Conservation (phyloP, 2,113 vertebrate species). For the Fukomys damarensis region DNA sequence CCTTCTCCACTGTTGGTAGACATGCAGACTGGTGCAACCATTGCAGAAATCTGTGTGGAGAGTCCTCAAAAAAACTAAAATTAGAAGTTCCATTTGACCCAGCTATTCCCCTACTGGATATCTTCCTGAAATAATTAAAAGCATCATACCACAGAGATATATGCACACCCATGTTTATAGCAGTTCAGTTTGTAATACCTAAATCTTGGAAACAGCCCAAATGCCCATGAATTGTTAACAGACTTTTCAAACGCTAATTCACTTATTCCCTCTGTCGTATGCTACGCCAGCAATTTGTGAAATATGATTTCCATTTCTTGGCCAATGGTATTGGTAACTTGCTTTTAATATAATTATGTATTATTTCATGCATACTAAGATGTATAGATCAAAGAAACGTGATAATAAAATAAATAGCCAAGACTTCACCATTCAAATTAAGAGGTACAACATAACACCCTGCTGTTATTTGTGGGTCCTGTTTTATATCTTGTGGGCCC, state of each 20-base stretch:
- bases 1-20: too few species aligned
- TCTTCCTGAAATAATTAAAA: too few species aligned
- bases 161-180: too few species aligned
- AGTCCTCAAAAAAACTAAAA: too few species aligned
- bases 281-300: background rate
- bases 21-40: too few species aligned
- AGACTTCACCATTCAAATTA: background rate
- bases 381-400: background rate
- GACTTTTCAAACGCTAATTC: background rate
- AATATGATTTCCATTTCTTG: background rate
- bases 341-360: background rate
- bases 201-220: too few species aligned
- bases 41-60: too few species aligned
- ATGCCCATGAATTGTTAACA: too few species aligned
- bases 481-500: background rate
- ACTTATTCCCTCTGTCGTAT: background rate
- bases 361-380: background rate
- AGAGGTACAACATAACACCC: background rate
- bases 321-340: background rate
- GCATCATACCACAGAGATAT: too few species aligned
- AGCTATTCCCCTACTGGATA: too few species aligned
- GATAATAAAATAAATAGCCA: background rate
- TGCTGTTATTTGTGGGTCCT: background rate
- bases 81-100: too few species aligned
- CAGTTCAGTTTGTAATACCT: too few species aligned